Evolutionary conservation across 2,888 invertebrate species (phyloP).

Genomic region (Luperina nickerlii): DNA sequence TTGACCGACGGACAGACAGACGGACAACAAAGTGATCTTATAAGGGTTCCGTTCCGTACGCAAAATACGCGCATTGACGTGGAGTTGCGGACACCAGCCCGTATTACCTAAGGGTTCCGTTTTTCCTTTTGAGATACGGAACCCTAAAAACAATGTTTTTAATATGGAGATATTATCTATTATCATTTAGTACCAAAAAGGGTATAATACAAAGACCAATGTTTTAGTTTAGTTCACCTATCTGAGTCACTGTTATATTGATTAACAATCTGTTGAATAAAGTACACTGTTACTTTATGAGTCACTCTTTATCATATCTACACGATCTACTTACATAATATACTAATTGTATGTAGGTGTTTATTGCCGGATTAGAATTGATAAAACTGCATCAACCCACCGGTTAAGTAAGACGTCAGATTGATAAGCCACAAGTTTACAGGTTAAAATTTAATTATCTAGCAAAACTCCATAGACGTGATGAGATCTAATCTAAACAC

Average conservation of each 20-base stretch:
- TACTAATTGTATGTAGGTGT: conserved; percentile 13
- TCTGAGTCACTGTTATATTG: conserved; percentile 36
- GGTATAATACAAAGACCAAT: conserved; percentile 3
- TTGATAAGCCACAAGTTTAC: not conserved
- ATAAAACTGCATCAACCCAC: conserved; percentile 16
- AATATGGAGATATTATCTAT: not conserved
- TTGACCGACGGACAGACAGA: too few relatives aligned
- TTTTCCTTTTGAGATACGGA: too few relatives aligned
- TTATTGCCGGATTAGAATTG: conserved; percentile 14
- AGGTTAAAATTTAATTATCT: not conserved
- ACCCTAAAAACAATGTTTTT: not conserved
- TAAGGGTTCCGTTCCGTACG: too few relatives aligned
- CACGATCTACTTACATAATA: not conserved
- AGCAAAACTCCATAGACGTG: not conserved
- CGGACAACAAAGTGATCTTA: too few relatives aligned
- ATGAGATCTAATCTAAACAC: too few relatives aligned
- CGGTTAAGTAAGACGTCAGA: not conserved
- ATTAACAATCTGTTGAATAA: not conserved
- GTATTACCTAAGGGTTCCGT: too few relatives aligned
- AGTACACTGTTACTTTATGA: conserved; percentile 18
- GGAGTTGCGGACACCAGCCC: too few relatives aligned
- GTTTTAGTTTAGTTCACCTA: conserved; percentile 22
- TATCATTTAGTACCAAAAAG: not conserved
- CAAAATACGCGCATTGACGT: too few relatives aligned
- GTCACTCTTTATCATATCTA: conserved; percentile 23